phyloP scores from a whole-genome alignment of 2,113 vertebrate species.

The Seriola aureovittata region DNA sequence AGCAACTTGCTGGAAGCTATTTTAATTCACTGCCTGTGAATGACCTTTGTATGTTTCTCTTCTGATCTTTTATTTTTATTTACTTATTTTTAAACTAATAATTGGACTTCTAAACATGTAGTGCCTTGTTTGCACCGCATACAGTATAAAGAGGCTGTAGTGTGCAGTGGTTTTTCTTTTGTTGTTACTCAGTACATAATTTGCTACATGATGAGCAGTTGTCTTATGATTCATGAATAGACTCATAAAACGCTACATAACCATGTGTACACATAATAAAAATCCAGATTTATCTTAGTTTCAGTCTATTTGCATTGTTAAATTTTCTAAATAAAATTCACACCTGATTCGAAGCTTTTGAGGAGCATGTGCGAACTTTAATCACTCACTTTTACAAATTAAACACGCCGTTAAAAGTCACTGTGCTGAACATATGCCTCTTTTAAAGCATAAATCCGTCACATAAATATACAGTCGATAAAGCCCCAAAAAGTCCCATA shows the following conservation, averaged over 20 bases:
- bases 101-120: background rate
- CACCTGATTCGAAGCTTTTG: conserved; percentile 9
- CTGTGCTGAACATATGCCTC: background rate
- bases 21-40: background rate
- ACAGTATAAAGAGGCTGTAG: background rate
- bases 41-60: background rate
- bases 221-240: conserved; percentile 12
- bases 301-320: conserved; percentile 23
- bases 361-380: conserved; percentile 30
- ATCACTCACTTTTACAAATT: conserved; percentile 8
- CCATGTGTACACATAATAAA: conserved; percentile 4
- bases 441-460: conserved; percentile 15
- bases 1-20: background rate
- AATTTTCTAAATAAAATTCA: conserved; percentile 25
- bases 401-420: conserved; percentile 15
- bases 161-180: background rate
- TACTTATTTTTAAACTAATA: background rate
- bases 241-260: conserved; percentile 2
- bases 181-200: background rate
- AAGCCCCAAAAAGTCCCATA: conserved; percentile 1
- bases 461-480: background rate
- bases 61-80: background rate
- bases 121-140: background rate
- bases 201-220: background rate
- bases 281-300: background rate